Percentiles rank a stretch among this genome's conserved stretches.
Conservation (phyloP, 2,113 vertebrate species). For the Castor canadensis region DNA sequence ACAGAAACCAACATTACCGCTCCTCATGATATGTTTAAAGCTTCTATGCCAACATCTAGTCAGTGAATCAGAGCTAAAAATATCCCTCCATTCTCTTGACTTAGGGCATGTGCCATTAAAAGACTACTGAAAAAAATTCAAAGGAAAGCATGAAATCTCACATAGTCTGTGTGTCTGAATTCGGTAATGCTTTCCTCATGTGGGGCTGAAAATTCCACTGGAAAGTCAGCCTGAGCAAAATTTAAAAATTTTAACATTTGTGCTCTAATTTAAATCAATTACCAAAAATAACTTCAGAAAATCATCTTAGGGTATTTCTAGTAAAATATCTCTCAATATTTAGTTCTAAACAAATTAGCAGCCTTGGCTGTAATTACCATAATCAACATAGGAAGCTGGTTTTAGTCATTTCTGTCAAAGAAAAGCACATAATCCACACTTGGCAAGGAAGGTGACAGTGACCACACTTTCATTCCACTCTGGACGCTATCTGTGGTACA, state of each 20-base stretch:
- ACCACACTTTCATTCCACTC: neutral
- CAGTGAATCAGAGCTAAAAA: slow-evolving; percentile 23
- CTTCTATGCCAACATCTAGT: slow-evolving; percentile 29
- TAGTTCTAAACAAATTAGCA: slow-evolving; percentile 20
- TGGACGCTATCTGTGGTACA: neutral
- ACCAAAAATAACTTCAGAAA: slow-evolving; percentile 1
- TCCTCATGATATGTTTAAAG: neutral
- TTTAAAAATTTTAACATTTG: neutral
- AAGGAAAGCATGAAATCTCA: slow-evolving; percentile 33
- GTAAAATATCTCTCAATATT: slow-evolving; percentile 12
- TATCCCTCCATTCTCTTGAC: neutral
- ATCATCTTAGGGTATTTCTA: neutral
- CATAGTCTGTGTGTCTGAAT: neutral
- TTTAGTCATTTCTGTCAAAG: neutral
- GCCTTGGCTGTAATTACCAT: neutral
- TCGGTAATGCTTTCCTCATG: neutral
- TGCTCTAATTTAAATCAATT: neutral
- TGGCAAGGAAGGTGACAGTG: neutral
- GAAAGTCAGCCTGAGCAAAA: slow-evolving; percentile 17
- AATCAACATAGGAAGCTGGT: neutral
- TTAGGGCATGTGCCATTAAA: neutral
- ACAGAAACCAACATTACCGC: neutral
- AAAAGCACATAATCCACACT: neutral
- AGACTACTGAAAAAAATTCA: neutral
- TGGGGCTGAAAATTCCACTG: neutral